Base-by-base conservation (phyloP, 2,888 invertebrate species). In the Epistrophella euchroma region DNA sequence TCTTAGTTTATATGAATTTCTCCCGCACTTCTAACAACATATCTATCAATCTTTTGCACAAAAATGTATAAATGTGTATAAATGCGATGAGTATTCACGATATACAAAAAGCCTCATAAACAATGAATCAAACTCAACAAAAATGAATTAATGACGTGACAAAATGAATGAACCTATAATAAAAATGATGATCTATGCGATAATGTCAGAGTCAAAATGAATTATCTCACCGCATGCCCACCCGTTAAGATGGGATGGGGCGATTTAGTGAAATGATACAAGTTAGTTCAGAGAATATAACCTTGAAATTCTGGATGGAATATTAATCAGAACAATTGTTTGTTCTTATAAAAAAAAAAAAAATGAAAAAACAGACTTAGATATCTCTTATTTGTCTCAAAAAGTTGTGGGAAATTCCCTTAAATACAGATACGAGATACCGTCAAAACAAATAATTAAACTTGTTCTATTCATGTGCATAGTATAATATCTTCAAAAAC, bases 141-240 rank as follows among this genome's bases (percentile, higher is more conserved):
- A 40, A 43, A 15, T 58, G 72, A 58, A 58, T 72, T 77, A 71
- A 55, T 77, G 78, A 64, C 77, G 62, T 64, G 77, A 71, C 62
- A 78, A 71, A 78, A 71, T 55, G 43, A 71, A 32, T 52, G 52
- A 68, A 68, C 37, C 37, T 25, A 68, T 40, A 68, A 68, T 68
- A 68, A 68, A 68, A 68, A 52, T 11, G 71, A 77, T 77, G 78
- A 78, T 78, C 78, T 78, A 72, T 66, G 47, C 52, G 68, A 68
- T 68, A 68, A 52, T 37, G 52, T 52, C 52, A 9, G 37, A 66
- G 19, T 47, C 13, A 1, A 32, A 47, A 35, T 66, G 37, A 68
- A 52, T 37, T 68, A 52, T 68, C 35, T 68, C 4, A n/a, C n/a
- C n/a, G n/a, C 32, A 4, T 47, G 9, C 9, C 32, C 15, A 47